Percentiles rank a stretch among this genome's conserved stretches.
phyloP scores from a whole-genome alignment of 2,797 vertebrate genomes.

The Salmo trutta region DNA sequence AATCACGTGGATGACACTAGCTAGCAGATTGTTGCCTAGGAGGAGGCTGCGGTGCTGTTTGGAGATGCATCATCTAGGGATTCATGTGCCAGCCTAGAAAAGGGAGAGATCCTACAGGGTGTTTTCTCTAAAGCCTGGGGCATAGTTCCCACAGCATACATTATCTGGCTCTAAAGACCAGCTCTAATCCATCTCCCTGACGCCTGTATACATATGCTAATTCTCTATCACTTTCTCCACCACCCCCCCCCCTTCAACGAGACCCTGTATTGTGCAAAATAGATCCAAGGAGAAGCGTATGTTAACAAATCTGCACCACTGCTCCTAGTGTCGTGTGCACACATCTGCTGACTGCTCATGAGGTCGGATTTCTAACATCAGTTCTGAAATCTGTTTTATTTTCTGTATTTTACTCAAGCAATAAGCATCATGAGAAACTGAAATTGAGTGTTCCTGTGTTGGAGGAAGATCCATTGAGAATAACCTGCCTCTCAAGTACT shows the following conservation, averaged over 20 bases:
- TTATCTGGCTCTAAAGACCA: conserved; percentile 12
- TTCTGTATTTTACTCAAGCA: not conserved
- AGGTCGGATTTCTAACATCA: not conserved
- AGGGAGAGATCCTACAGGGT: not conserved
- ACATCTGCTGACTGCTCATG: not conserved
- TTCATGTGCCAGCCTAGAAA: not conserved
- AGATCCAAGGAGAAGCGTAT: conserved; percentile 2
- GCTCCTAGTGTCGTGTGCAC: not conserved
- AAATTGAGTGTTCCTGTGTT: conserved; percentile 4
- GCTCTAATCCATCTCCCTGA: conserved; percentile 8
- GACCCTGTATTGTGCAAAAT: not conserved
- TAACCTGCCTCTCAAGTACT: conserved; percentile 26
- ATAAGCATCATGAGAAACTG: not conserved
- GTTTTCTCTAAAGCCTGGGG: not conserved
- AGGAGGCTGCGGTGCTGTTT: not conserved
- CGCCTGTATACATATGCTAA: conserved; percentile 14
- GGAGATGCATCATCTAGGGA: not conserved
- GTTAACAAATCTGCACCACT: not conserved
- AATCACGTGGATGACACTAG: not conserved
- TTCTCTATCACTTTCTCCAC: not conserved
- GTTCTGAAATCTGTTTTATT: not conserved
- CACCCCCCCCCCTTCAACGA: not conserved
- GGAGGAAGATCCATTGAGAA: conserved; percentile 20
- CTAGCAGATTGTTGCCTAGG: not conserved
- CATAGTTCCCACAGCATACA: conserved; percentile 18